Conservation (phyloP, 2,888 invertebrate species). For the Zygaena filipendulae region DNA sequence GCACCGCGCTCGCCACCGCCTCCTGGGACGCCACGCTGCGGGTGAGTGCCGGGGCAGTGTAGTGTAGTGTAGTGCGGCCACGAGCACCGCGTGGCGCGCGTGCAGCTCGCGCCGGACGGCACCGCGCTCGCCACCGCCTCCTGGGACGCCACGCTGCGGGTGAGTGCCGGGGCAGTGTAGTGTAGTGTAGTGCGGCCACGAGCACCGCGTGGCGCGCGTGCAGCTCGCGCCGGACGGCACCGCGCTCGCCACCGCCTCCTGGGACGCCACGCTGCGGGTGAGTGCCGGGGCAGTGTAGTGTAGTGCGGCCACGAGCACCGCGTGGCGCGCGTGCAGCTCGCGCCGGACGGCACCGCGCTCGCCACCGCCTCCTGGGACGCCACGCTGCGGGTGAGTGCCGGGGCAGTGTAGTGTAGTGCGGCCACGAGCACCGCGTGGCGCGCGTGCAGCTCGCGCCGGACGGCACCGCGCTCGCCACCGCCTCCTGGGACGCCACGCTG, state of each 20-base stretch:
- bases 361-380: slow-evolving; percentile 96
- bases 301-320: slow-evolving; percentile 97
- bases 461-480: slow-evolving; percentile 98
- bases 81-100: slow-evolving; percentile 97
- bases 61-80: slow-evolving; percentile 95
- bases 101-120: slow-evolving; percentile 98
- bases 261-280: slow-evolving; percentile 86
- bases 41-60: slow-evolving; percentile 83
- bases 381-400: slow-evolving; percentile 59
- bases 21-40: slow-evolving; percentile 82
- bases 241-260: slow-evolving; percentile 92
- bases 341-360: slow-evolving; percentile 97
- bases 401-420: slow-evolving; percentile 97
- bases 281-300: slow-evolving; percentile 86
- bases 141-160: slow-evolving; percentile 95
- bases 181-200: slow-evolving; percentile 98
- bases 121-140: slow-evolving; percentile 96
- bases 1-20: slow-evolving; percentile 96
- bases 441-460: slow-evolving; percentile 98
- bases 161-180: too few relatives aligned
- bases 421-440: slow-evolving; percentile 98
- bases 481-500: slow-evolving; percentile 94
- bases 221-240: slow-evolving; percentile 99
- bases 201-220: slow-evolving; percentile 97
- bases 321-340: slow-evolving; percentile 90